Evolutionary conservation across 37 sponge, comb jelly and placozoan species (phyloP).

Genomic region (Lycopodina hypogea): DNA sequence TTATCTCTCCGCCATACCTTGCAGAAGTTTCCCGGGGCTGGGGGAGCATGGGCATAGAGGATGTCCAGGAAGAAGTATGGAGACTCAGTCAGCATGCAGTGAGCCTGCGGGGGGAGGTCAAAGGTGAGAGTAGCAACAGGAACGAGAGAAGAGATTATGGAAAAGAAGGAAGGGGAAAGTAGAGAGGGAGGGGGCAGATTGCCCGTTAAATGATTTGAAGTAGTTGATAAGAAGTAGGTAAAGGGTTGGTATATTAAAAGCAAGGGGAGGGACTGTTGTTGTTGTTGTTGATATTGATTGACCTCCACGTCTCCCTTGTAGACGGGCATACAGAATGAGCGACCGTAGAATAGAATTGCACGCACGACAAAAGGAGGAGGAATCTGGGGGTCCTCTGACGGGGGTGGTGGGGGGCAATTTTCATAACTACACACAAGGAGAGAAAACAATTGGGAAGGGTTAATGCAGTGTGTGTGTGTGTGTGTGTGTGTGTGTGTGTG

Average conservation of each 20-base stretch:
- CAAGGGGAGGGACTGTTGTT: neutral
- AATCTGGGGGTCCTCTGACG: slow-evolving; percentile 30
- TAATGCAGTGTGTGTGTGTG: neutral
- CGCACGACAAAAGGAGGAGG: slow-evolving; percentile 71
- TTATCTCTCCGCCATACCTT: too few species aligned
- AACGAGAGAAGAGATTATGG: neutral
- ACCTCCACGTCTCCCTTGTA: slow-evolving; percentile 63
- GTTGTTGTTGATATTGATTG: neutral
- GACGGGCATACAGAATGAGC: slow-evolving; percentile 63
- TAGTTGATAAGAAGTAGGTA: neutral
- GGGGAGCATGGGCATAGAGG: slow-evolving; percentile 65
- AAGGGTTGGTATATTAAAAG: neutral
- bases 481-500: slow-evolving; percentile 34
- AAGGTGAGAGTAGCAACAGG: slow-evolving; percentile 3
- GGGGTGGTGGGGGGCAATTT: slow-evolving; percentile 45
- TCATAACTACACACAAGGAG: slow-evolving; percentile 16
- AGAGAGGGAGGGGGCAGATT: too few species aligned
- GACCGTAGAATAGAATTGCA: slow-evolving; percentile 59
- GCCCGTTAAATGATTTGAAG: too few species aligned
- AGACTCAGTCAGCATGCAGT: slow-evolving; percentile 47
- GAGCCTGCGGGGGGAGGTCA: slow-evolving; percentile 40
- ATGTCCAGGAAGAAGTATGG: slow-evolving; percentile 83
- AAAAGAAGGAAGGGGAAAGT: neutral
- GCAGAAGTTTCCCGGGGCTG: slow-evolving; percentile 41
- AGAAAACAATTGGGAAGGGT: neutral